Evolutionary conservation across 2,113 vertebrate genomes (phyloP).

Genomic region (Lampris megalopsis): DNA sequence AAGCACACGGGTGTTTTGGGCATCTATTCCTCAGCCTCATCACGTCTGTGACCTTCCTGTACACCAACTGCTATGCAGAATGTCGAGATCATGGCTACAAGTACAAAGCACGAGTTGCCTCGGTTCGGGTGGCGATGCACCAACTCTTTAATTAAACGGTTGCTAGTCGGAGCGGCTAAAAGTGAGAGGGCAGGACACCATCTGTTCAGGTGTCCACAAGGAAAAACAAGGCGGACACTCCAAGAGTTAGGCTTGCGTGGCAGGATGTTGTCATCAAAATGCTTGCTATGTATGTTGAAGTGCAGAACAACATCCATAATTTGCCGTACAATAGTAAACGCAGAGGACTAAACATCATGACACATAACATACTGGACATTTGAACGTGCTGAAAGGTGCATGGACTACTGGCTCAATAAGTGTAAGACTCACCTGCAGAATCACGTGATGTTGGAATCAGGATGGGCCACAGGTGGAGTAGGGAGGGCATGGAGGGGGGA

Average conservation of each 20-base stretch:
- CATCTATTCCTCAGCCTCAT: slow-evolving; percentile 3
- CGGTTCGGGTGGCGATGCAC: not conserved
- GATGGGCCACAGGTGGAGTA: slow-evolving; percentile 11
- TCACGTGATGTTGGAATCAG: slow-evolving; percentile 16
- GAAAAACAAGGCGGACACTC: slow-evolving; percentile 10
- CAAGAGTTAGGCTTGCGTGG: too few relatives aligned
- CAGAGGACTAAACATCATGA: not conserved
- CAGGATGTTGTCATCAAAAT: too few relatives aligned
- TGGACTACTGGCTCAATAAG: slow-evolving; percentile 2
- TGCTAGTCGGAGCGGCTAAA: slow-evolving; percentile 41
- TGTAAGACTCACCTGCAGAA: slow-evolving; percentile 70
- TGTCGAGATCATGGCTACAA: slow-evolving; percentile 21
- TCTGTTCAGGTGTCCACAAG: slow-evolving; percentile 30
- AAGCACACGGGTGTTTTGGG: slow-evolving; percentile 14
- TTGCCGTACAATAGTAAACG: not conserved
- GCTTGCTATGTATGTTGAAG: too few relatives aligned
- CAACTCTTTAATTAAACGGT: slow-evolving; percentile 28
- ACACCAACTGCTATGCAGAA: slow-evolving; percentile 19
- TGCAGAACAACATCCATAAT: not conserved
- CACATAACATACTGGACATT: not conserved
- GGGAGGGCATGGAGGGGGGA: slow-evolving; percentile 16
- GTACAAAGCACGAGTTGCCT: slow-evolving; percentile 20
- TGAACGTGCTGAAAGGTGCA: not conserved
- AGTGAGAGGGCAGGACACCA: slow-evolving; percentile 14
- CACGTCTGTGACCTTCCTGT: slow-evolving; percentile 7